These are phyloP conservation scores for Onychostoma macrolepis DNA, from an alignment of 2,113 vertebrate species.

Conservation along the genomic window DNA sequence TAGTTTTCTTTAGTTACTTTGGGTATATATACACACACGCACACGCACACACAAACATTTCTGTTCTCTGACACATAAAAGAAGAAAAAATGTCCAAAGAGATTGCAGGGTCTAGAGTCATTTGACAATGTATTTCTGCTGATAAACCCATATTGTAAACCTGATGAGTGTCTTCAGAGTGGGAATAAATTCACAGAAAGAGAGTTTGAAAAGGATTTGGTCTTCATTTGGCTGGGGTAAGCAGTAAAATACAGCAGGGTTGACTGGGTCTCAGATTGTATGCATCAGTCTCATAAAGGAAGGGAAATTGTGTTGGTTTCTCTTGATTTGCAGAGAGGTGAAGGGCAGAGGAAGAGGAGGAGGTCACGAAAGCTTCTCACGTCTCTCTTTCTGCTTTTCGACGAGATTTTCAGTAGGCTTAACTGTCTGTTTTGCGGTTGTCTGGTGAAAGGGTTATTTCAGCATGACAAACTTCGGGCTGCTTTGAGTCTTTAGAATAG, in stretches of 20 bases:
- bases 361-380: conserved; percentile 13
- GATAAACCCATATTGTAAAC: conserved; percentile 40
- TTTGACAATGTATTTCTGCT: conserved; percentile 45
- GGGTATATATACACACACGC: not conserved
- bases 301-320: conserved; percentile 40
- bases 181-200: conserved; percentile 6
- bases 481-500: not conserved
- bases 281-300: conserved; percentile 47
- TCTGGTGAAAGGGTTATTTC: not conserved
- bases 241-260: conserved; percentile 25
- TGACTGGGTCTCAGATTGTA: conserved; percentile 48
- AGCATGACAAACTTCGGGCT: not conserved
- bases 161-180: conserved; percentile 39
- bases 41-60: not conserved
- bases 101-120: conserved; percentile 3
- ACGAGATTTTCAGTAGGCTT: not conserved
- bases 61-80: not conserved
- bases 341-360: conserved; percentile 10
- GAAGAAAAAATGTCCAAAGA: not conserved
- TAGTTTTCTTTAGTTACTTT: too few species aligned
- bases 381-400: not conserved
- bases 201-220: not conserved
- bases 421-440: not conserved
- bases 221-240: not conserved
- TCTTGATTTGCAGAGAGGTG: conserved; percentile 20